Conservation (phyloP, 2,797 vertebrate genomes). For the Sciurus vulgaris region DNA sequence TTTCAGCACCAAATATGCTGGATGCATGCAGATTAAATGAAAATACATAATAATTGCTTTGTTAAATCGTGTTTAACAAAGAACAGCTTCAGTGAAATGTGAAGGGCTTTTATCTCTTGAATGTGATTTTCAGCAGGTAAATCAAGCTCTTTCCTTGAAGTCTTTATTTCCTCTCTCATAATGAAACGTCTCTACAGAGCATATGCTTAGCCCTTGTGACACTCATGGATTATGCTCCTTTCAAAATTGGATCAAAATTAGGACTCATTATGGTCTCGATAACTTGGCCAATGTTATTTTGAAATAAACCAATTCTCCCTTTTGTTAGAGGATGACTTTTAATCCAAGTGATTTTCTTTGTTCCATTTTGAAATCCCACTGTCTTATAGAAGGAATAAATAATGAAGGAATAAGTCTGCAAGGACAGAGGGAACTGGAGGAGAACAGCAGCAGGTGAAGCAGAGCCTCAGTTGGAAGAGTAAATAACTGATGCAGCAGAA, state of each 20-base stretch:
- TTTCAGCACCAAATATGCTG: background rate
- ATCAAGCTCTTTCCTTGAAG: background rate
- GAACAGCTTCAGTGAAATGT: background rate
- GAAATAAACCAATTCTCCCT: background rate
- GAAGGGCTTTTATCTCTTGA: background rate
- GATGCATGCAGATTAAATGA: background rate
- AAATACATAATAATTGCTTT: background rate
- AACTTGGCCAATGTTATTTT: background rate
- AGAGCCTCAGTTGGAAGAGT: background rate
- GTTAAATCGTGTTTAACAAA: background rate
- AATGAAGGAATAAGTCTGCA: background rate
- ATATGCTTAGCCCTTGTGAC: background rate
- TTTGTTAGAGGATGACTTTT: conserved; percentile 28
- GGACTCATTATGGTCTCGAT: background rate
- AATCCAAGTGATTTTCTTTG: background rate
- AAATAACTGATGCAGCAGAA: background rate
- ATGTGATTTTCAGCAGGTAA: background rate
- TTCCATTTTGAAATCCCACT: background rate
- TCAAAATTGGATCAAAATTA: background rate
- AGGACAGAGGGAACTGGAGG: background rate
- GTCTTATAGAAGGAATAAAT: background rate
- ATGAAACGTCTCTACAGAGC: background rate
- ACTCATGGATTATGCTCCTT: background rate
- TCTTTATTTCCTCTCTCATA: background rate
- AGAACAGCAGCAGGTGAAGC: background rate